Evolutionary conservation across 1,140 invertebrate species (phyloP).

Genomic region (Brachionus paranguensis): DNA sequence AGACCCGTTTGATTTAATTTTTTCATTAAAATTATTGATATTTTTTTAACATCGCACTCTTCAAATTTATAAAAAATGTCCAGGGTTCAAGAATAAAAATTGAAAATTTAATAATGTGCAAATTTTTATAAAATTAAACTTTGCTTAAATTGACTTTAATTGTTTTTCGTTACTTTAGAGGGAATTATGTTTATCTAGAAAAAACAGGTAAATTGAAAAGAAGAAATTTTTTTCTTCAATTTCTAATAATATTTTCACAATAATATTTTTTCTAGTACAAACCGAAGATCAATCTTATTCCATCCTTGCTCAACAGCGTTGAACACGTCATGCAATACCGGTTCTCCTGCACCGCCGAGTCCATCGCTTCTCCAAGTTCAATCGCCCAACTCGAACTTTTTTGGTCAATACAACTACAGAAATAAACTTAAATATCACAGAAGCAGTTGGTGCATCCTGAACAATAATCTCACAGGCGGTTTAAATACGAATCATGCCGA

Average conservation of each 20-base stretch:
- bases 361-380: not conserved
- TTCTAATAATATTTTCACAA: not conserved
- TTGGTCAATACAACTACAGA: not conserved
- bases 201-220: conserved; percentile 3
- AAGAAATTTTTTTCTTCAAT: not conserved
- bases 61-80: too few relatives aligned
- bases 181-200: conserved; percentile 9
- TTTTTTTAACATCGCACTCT: too few relatives aligned
- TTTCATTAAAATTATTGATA: too few relatives aligned
- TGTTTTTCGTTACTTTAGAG: not conserved
- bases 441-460: conserved; percentile 27
- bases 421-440: conserved; percentile 12
- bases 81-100: too few relatives aligned
- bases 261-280: not conserved
- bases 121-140: not conserved
- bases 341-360: not conserved
- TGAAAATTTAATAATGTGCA: too few relatives aligned
- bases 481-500: not conserved
- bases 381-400: not conserved
- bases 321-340: conserved; percentile 16
- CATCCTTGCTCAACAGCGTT: not conserved
- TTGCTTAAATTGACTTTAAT: not conserved
- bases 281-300: conserved; percentile 1
- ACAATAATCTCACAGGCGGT: not conserved
- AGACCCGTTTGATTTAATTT: too few relatives aligned